Evolutionary conservation across 37 sponge, comb jelly and placozoan species (phyloP), one percentile per base, ranked within the genome.

Genomic region (Geodia barretti): DNA sequence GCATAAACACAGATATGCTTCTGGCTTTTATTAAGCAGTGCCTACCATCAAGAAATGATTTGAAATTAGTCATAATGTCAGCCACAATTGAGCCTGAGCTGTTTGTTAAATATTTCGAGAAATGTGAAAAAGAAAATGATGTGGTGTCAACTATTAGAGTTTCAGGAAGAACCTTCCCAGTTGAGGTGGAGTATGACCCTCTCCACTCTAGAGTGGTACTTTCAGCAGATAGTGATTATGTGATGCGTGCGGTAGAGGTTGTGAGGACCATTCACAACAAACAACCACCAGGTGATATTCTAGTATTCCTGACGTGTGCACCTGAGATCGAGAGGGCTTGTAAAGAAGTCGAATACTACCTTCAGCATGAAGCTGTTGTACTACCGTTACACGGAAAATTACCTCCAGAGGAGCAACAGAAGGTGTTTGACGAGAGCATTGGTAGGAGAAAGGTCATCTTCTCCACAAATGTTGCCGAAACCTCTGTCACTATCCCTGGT

Each of bases 381-480:
- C 79, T 93, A 14, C 94, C 92, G 29, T 64, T 93, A 11, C 92
- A 93, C 84, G 94, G 94, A 21, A 86, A 80, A 63, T 64, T 93
- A 40, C 93, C 86, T 65, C 88, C 94, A 30, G 88, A 93, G 62
- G 92, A 93, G 1, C 94, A 93, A 39, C 88, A 83, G 47, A 87
- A 81, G 66, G 92, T 93, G 9, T 91, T 93, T 79, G 70, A 86
- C 19, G 62, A 39, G 0, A 40, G 36, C 35, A 24, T 24, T 41
- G 39, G 47, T 4, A 72, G 78, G 43, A 74, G 97, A 59, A 97
- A 91, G 60, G 68, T 97, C 37, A 70, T 97, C 31, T 91, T 93
- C 72, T 80, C 90, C 62, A 96, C 97, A 29, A 96, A 96, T 87
- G 68, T 92, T 23, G 97, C 97, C 41, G 96, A 95, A 77, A 95